Percentiles rank a stretch among this genome's conserved stretches.
These are phyloP conservation scores for Poicephalus meyeri DNA, from an alignment of 2,113 vertebrate species.

Conservation along the genomic window DNA sequence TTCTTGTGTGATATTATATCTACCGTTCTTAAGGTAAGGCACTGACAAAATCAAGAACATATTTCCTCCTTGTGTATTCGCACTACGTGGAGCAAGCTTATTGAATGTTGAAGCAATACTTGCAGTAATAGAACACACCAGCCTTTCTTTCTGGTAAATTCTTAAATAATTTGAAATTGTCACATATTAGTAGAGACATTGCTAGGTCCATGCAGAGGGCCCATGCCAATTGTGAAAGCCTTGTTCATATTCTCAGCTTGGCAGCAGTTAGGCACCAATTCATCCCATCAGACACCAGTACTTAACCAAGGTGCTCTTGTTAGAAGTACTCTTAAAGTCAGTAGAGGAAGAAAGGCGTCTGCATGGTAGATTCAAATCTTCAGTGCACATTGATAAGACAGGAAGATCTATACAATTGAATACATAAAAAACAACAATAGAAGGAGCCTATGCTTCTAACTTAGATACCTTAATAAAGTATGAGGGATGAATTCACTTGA, in stretches of 20 bases:
- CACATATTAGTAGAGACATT: not conserved
- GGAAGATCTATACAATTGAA: not conserved
- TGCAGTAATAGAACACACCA: not conserved
- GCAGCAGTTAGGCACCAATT: not conserved
- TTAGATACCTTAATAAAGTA: not conserved
- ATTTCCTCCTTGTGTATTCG: not conserved
- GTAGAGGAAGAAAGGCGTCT: not conserved
- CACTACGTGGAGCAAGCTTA: not conserved
- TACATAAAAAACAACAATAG: not conserved
- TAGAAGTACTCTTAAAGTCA: not conserved
- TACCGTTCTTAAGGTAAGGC: not conserved
- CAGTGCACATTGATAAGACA: not conserved
- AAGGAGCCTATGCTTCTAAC: not conserved
- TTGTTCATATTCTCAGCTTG: not conserved
- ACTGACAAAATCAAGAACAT: not conserved
- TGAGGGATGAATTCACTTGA: not conserved
- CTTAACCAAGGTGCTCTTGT: not conserved
- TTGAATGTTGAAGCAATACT: not conserved
- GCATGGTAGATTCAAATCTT: not conserved
- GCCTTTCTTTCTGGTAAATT: not conserved
- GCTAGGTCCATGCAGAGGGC: not conserved
- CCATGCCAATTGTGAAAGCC: not conserved
- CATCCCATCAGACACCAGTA: not conserved
- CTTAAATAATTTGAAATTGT: not conserved
- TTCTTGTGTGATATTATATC: not conserved